Evolutionary conservation across 1,140 invertebrate genomes (phyloP), one percentile per base, ranked within the genome.

Genomic region (Bombus picipes): DNA sequence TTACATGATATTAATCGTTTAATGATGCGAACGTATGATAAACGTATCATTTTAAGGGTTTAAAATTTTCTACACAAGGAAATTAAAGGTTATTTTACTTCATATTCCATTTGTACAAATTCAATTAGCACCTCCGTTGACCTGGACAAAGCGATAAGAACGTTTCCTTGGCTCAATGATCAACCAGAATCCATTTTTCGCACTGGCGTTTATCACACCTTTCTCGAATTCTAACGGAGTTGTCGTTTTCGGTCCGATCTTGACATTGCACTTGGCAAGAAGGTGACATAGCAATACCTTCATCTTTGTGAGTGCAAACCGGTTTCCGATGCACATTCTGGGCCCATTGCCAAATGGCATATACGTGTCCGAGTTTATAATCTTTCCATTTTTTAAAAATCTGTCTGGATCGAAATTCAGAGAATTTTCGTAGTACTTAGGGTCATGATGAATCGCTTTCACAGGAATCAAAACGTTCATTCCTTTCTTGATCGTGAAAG

Each of bases 341-440:
- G 88, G 88, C 2, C 89, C 89, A 0, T 81, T 3, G 9, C 89
- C 89, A 22, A 90, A 90, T 0, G 89, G 83, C 0, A 90, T 0
- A 25, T 68, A 89, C 1, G 59, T 37, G 0, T 28, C 22, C 18
- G 65, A 62, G 43, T 80, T 81, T 0, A 88, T 3, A 9, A 65
- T 59, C 32, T 92, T 93, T 28, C 96, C 95, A 34, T 95, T 95
- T 0, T 94, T 94, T 1, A 93, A 75, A 76, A 96, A 96, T 74
- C 96, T 90, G 71, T 96, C 96, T 0, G 96, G 96, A 85, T 94
- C 87, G 62, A 96, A 97, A 34, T 91, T 93, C 4, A 96, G 91
- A 0, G 97, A 97, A 59, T 97, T 94, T 0, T 96, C 95, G 93
- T 95, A 97, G 81, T 96, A 95, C 10, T 96, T 93, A 2, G 96